A percentile compares a stretch with the other conserved stretches of the same genome.
Conservation (phyloP, 2,888 invertebrate genomes). For the Ametastegia equiseti region DNA sequence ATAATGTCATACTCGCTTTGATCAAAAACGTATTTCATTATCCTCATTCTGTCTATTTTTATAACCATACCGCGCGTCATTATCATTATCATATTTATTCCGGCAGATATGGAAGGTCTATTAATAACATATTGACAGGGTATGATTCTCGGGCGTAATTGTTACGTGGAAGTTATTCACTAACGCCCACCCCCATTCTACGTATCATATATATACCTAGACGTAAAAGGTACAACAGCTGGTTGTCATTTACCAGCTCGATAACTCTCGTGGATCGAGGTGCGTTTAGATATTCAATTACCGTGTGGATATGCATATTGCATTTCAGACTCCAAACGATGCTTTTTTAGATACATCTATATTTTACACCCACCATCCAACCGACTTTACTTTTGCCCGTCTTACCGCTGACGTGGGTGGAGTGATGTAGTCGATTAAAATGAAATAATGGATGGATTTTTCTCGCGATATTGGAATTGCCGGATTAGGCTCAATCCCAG, state of each 20-base stretch:
- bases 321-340: not conserved
- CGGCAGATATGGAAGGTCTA: not conserved
- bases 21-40: no score
- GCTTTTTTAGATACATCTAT: not conserved
- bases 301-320: constrained; percentile 2
- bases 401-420: not conserved
- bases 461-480: constrained; percentile 2
- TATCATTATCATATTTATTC: not conserved
- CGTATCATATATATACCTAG: not conserved
- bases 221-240: not conserved
- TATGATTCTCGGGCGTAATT: not conserved
- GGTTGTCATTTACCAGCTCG: not conserved
- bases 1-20: not conserved
- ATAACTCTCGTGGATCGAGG: constrained; percentile 2
- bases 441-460: constrained; percentile 1
- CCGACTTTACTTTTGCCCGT: not conserved
- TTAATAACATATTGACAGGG: constrained; percentile 18
- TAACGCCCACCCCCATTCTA: not conserved
- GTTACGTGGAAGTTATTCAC: constrained; percentile 16
- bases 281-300: not conserved
- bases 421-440: constrained; percentile 24
- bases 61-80: not conserved
- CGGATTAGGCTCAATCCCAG: not conserved
- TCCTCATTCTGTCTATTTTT: not conserved
- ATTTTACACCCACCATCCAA: not conserved